Percentiles rank a stretch among this genome's conserved stretches.
phyloP scores from a whole-genome alignment of 2,888 invertebrate species.

The Amorpha juglandis region DNA sequence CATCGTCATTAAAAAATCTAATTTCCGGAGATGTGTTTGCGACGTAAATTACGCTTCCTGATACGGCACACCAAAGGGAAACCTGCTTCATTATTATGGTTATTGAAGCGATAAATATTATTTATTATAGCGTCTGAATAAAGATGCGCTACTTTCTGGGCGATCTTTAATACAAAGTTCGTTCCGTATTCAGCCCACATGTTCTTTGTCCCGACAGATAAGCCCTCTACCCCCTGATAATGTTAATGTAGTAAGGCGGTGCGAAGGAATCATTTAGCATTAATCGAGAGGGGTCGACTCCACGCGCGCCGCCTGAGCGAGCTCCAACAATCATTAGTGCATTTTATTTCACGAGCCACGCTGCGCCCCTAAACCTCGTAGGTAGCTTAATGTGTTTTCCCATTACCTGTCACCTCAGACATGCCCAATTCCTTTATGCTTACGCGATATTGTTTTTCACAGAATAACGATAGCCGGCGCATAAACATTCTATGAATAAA shows the following conservation, averaged over 20 bases:
- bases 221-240: slow-evolving; percentile 31
- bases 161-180: slow-evolving; percentile 21
- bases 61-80: slow-evolving; percentile 41
- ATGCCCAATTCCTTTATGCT: slow-evolving; percentile 49
- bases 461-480: neutral
- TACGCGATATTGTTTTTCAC: slow-evolving; percentile 49
- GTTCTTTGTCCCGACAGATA: slow-evolving; percentile 34
- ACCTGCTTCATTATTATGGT: slow-evolving; percentile 42
- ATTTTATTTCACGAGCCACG: slow-evolving; percentile 64
- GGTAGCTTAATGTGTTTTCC: slow-evolving; percentile 69
- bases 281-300: slow-evolving; percentile 52
- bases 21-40: slow-evolving; percentile 54
- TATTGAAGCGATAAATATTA: slow-evolving; percentile 38
- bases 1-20: slow-evolving; percentile 47
- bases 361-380: slow-evolving; percentile 49
- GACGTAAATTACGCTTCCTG: slow-evolving; percentile 41
- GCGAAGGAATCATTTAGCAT: slow-evolving; percentile 44
- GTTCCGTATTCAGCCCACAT: slow-evolving; percentile 33
- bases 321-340: slow-evolving; percentile 66
- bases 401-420: slow-evolving; percentile 68
- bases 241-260: slow-evolving; percentile 33
- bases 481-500: slow-evolving; percentile 12
- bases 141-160: slow-evolving; percentile 17
- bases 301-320: slow-evolving; percentile 37
- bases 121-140: slow-evolving; percentile 31